These are phyloP conservation scores for Bombus huntii DNA, from an alignment of 1,140 invertebrate genomes.

Conservation along the genomic window DNA sequence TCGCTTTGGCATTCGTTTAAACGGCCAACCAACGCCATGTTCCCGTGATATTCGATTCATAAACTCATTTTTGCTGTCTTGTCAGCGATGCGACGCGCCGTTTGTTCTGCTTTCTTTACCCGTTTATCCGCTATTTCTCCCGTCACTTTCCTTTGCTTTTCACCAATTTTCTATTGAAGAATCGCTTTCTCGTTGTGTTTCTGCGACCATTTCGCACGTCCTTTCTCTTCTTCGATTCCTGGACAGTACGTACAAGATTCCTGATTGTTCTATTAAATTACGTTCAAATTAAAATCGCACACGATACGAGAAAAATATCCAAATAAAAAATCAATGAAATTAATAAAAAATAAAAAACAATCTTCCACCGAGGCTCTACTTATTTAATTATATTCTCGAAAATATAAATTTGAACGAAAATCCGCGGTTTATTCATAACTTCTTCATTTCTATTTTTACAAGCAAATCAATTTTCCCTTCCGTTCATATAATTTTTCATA, in stretches of 20 bases:
- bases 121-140: background rate
- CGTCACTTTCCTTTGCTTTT: background rate
- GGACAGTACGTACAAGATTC: no score
- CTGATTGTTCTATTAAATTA: no score
- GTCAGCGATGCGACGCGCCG: background rate
- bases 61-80: slow-evolving; percentile 9
- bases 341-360: no score
- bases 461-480: no score
- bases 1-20: slow-evolving; percentile 39
- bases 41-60: slow-evolving; percentile 30
- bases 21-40: background rate
- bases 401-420: no score
- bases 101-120: background rate
- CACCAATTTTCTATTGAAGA: background rate
- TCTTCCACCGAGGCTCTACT: no score
- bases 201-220: background rate
- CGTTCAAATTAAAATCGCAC: no score
- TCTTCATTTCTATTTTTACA: no score
- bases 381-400: no score
- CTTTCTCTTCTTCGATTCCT: background rate
- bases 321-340: no score
- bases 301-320: no score
- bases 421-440: no score
- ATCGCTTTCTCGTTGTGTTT: background rate
- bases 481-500: background rate